These are phyloP conservation scores for Perognathus longimembris DNA, from an alignment of 2,113 vertebrate species.

Conservation along the genomic window DNA sequence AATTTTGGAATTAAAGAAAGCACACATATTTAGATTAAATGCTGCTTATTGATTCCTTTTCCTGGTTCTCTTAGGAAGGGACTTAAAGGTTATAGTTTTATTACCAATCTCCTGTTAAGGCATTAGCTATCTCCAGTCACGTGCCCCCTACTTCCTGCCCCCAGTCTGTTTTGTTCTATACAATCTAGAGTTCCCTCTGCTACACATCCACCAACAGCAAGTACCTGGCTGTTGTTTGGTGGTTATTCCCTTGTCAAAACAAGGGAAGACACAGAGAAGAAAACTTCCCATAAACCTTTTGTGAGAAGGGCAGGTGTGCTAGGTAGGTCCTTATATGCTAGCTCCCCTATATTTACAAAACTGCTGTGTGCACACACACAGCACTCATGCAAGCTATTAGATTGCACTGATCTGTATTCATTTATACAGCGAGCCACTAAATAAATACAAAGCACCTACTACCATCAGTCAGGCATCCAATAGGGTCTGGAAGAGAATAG, in stretches of 20 bases:
- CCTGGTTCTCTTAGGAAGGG: not conserved
- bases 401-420: not conserved
- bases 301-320: not conserved
- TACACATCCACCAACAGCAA: not conserved
- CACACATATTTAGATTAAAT: not conserved
- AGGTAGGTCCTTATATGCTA: no score
- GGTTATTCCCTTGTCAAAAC: not conserved
- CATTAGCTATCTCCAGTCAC: not conserved
- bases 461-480: not conserved
- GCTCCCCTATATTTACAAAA: not conserved
- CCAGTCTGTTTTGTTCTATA: no score
- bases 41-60: no score
- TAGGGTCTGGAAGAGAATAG: not conserved
- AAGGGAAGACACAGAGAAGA: not conserved
- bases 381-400: not conserved
- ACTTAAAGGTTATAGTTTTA: not conserved
- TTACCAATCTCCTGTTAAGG: not conserved
- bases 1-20: not conserved
- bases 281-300: not conserved
- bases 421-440: not conserved
- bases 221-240: not conserved
- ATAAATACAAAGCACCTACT: not conserved
- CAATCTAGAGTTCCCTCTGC: no score
- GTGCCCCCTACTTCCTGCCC: not conserved
- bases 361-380: fast-evolving